These are phyloP conservation scores for Apostichopus japonicus DNA, from an alignment of 35 echinoderm and acorn worm species.

Conservation along the genomic window DNA sequence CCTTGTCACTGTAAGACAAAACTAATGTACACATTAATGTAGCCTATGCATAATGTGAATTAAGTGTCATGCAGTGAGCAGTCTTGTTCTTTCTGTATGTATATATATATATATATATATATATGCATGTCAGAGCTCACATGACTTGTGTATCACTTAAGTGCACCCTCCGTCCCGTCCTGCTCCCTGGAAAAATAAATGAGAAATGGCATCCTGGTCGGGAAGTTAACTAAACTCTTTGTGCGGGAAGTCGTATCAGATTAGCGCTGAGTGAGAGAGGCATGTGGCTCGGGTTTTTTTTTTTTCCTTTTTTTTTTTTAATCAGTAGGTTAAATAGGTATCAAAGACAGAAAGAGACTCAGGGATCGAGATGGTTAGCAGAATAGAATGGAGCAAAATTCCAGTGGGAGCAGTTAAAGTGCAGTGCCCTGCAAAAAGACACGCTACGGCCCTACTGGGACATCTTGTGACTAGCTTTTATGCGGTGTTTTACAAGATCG, in stretches of 20 bases:
- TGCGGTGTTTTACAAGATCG: background rate
- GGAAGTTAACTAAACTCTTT: background rate
- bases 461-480: background rate
- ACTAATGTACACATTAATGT: background rate
- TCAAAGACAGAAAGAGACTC: background rate
- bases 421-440: conserved; percentile 10
- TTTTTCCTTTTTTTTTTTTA: background rate
- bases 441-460: background rate
- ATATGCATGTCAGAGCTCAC: background rate
- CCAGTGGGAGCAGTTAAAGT: conserved; percentile 10
- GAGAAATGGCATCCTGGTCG: conserved; percentile 7
- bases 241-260: conserved; percentile 18
- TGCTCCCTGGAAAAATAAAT: background rate
- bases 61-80: background rate
- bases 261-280: conserved; percentile 7
- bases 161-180: background rate
- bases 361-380: background rate
- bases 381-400: background rate
- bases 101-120: too few relatives aligned
- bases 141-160: background rate
- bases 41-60: background rate
- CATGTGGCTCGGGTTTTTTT: conserved; percentile 30
- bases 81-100: background rate
- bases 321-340: conserved; percentile 18
- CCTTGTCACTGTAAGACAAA: too few relatives aligned